Conservation (phyloP, 2,888 invertebrate species). For the Oscheius onirici region DNA sequence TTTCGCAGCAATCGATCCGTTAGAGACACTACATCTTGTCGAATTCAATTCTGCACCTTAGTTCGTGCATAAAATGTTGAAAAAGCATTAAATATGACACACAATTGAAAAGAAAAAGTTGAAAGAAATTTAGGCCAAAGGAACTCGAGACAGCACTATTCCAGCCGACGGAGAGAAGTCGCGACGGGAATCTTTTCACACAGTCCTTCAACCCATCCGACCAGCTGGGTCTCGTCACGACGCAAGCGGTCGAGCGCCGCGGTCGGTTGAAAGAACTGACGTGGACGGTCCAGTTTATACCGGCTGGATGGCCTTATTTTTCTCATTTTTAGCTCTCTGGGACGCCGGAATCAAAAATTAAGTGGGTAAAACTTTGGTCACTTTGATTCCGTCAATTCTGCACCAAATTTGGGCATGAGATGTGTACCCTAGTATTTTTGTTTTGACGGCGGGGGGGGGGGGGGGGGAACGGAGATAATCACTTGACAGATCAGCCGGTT, state of each 20-base stretch:
- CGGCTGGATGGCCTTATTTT: neutral
- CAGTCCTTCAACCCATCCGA: too few relatives aligned
- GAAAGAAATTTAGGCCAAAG: conserved; percentile 24
- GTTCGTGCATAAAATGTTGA: too few relatives aligned
- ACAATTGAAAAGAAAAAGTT: conserved; percentile 5
- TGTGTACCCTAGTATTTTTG: too few relatives aligned
- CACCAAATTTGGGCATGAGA: too few relatives aligned
- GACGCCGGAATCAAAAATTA: too few relatives aligned
- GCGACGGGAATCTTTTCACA: neutral
- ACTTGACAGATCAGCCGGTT: neutral
- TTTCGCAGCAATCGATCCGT: too few relatives aligned
- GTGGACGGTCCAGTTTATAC: conserved; percentile 31
- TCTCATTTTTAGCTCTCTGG: neutral
- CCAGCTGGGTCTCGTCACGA: neutral
- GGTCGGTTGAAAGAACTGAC: conserved; percentile 30
- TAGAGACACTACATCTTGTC: too few relatives aligned
- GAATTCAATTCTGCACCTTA: too few relatives aligned
- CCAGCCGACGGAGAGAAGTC: neutral
- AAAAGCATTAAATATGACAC: neutral
- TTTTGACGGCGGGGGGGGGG: too few relatives aligned
- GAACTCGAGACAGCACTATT: neutral
- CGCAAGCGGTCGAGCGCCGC: conserved; percentile 25
- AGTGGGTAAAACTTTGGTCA: too few relatives aligned
- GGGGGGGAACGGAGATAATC: too few relatives aligned
- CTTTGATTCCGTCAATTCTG: too few relatives aligned